These are phyloP conservation scores for Suncus etruscus DNA, from an alignment of 2,113 vertebrate genomes.

Conservation along the genomic window DNA sequence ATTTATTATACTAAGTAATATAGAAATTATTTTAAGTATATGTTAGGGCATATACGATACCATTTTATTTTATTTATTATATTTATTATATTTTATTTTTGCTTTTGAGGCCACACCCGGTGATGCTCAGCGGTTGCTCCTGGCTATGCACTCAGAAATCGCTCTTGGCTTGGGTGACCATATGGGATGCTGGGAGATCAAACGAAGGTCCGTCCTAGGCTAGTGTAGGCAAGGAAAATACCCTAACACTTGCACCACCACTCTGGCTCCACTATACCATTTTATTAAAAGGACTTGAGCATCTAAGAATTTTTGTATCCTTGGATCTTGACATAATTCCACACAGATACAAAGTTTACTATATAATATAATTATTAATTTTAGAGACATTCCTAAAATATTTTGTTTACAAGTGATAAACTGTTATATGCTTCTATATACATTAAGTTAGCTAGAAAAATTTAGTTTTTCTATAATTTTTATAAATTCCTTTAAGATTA, in stretches of 20 bases:
- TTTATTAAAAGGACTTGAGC: not conserved
- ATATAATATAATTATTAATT: not conserved
- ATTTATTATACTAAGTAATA: not conserved
- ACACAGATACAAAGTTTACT: not conserved
- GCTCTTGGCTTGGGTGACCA: too few species aligned
- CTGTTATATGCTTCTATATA: not conserved
- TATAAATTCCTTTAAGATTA: conserved; percentile 16
- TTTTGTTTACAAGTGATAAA: not conserved
- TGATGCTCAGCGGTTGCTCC: too few species aligned
- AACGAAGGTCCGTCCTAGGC: too few species aligned
- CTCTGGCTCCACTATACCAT: not conserved
- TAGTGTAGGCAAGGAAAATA: too few species aligned
- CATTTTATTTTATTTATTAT: not conserved
- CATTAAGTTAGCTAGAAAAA: not conserved
- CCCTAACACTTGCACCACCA: too few species aligned
- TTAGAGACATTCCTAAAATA: not conserved
- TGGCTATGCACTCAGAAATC: too few species aligned
- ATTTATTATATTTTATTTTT: too few species aligned
- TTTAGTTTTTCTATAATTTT: conserved; percentile 31
- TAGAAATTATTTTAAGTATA: not conserved
- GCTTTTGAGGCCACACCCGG: too few species aligned
- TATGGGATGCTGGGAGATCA: too few species aligned
- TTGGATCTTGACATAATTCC: not conserved
- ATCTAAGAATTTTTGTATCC: not conserved
- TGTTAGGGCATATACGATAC: not conserved